These are phyloP conservation scores for Zosterops pallidus DNA, from an alignment of 2,113 vertebrate species.

Conservation along the genomic window DNA sequence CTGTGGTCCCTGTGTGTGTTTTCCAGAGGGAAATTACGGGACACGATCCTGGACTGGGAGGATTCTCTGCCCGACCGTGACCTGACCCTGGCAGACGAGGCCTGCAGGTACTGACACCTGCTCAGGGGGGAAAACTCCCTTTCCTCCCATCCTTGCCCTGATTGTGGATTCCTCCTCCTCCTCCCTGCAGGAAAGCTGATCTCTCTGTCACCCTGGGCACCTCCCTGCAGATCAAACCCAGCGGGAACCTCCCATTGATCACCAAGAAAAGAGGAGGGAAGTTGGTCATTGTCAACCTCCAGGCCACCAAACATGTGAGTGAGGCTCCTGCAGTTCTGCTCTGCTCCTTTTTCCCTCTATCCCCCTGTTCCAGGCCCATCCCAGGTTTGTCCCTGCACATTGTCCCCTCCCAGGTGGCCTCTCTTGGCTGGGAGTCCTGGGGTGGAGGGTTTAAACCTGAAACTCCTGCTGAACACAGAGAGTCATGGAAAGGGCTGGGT, in stretches of 20 bases:
- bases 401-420: background rate
- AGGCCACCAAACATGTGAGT: slow-evolving; percentile 94
- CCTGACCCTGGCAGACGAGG: slow-evolving; percentile 86
- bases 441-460: background rate
- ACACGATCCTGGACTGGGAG: slow-evolving; percentile 97
- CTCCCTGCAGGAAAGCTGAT: slow-evolving; percentile 82
- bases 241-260: slow-evolving; percentile 89
- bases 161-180: background rate
- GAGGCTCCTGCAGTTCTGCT: fast-evolving
- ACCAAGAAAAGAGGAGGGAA: slow-evolving; percentile 94
- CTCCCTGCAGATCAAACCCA: slow-evolving; percentile 96
- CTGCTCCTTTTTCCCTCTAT: background rate
- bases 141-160: background rate
- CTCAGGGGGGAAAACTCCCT: background rate
- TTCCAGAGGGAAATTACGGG: slow-evolving; percentile 87
- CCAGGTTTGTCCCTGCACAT: background rate
- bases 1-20: background rate
- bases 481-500: background rate
- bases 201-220: slow-evolving; percentile 92
- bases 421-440: background rate
- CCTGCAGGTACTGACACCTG: slow-evolving; percentile 82
- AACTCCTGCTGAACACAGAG: background rate
- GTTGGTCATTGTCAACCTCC: slow-evolving; percentile 92
- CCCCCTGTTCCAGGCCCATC: background rate
- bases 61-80: slow-evolving; percentile 90